Percentiles rank a stretch among this genome's conserved stretches.
Evolutionary conservation across 2,113 vertebrate species (phyloP).

Genomic region (Microtus montanus): DNA sequence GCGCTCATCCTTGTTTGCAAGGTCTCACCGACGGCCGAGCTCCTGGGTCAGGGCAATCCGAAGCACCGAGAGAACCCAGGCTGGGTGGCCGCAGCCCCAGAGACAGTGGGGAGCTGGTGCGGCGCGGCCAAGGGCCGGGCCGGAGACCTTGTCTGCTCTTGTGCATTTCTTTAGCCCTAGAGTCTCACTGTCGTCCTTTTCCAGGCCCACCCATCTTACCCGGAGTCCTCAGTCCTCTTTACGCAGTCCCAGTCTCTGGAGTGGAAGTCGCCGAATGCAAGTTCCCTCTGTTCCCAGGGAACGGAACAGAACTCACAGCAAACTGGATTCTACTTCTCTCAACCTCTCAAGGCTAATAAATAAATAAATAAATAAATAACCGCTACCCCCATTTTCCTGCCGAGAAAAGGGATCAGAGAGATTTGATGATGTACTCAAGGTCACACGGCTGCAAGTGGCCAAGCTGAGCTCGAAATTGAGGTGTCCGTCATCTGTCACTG

Average conservation of each 20-base stretch:
- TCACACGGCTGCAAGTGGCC: neutral
- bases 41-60: neutral
- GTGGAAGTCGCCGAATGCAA: neutral
- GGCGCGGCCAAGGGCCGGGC: fast-evolving
- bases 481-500: neutral
- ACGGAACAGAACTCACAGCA: neutral
- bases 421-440: neutral
- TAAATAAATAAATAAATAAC: neutral
- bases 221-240: neutral
- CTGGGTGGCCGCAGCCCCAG: neutral
- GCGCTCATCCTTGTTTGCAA: fast-evolving
- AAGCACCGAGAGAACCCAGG: neutral
- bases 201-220: neutral
- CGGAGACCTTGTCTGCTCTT: neutral
- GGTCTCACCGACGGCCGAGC: too few species aligned
- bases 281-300: neutral
- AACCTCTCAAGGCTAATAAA: neutral
- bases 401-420: neutral
- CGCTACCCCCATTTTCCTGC: neutral
- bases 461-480: neutral
- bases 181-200: neutral
- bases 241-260: neutral
- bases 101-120: neutral
- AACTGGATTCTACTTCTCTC: neutral
- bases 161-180: neutral